Base-by-base conservation (phyloP, 2,797 vertebrate species). In the Phaenicophaeus curvirostris region DNA sequence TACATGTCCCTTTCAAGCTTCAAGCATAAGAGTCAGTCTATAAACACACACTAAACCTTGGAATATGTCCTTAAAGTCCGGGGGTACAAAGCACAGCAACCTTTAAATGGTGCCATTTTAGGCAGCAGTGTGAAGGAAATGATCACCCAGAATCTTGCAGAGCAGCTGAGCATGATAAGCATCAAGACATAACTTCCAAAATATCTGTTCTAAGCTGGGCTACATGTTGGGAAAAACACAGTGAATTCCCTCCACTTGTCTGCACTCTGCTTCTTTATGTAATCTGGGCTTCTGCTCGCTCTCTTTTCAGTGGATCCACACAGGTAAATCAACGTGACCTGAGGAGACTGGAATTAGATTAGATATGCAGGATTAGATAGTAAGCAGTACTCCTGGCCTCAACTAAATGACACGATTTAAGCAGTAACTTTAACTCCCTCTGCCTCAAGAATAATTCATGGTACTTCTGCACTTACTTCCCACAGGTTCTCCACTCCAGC, bases 401-500 rank as follows among this genome's bases (percentile, higher is more conserved):
- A 1, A 68, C 71, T 63, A 71, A 71, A 50, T 1, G 3, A 68
- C 37, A 39, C 11, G 17, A 73, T 9, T 55, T 48, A 50, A 76
- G 24, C 3, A 3, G 17, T 30, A 59, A 63, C 69, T 87, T 74
- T n/a, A 65, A 62, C 5, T 17, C 4, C 13, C 13, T 65, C 24
- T 58, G 51, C 80, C 44, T 46, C 41, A 59, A 24, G 57, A 8
- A 28, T 13, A 78, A 59, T 15, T 20, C 46, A 16, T 19, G 74
- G 55, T 35, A 66, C 30, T 91, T 62, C 50, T 78, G 28, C 59
- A 97, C 99, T 98, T 98, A 99, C 99, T 99, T 94, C 99, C 99
- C 58, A 99, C 98, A 5, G 99, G 99, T 27, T 99, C 99, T 37
- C 99, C 99, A 1, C 98, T 99, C 99, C 99, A 99, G 98, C 97